Evolutionary conservation across 2,888 invertebrate species (phyloP), one percentile per base, ranked within the genome.

Genomic region (Lepidonotus clava): DNA sequence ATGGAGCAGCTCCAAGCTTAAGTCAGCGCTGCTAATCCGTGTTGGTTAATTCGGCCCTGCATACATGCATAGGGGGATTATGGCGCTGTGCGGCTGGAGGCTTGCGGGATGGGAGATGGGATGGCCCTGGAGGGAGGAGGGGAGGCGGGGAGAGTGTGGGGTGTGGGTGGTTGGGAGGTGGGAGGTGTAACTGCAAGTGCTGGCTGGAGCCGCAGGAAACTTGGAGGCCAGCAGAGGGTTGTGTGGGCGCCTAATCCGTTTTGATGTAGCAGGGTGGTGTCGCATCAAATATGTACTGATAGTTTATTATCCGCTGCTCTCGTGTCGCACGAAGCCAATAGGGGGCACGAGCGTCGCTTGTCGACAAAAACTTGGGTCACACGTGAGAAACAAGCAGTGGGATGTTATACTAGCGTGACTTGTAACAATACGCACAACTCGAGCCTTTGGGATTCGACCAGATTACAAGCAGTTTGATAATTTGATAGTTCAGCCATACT

Each of bases 11-110:
- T 76, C 76, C 34, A 38, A 76, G 76, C 76, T 76, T 76, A 76
- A 76, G 76, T 36, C 76, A 76, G 76, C 76, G 38, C 76, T 76
- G 76, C 40, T 76, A 76, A 76, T 76, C 76, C 76, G 21, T 76
- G 40, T 36, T 76, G 76, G 76, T 76, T 76, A 76, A 76, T 76
- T 76, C 76, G n/a, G 21, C 40, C 76, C 76, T 76, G 76, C 76
- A 76, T 76, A 80, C 80, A 46, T 46, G 80, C 46, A 80, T 41
- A 80, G 80, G 32, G 24, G 46, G 51, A 46, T 28, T 28, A 41
- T 28, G 46, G 28, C 14, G 2, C 8, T 1, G 46, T 21, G 46
- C 18, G 80, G 41, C 8, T 32, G 80, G 51, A 18, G 80, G 28
- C 36, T 21, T 14, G 36, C 18, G 11, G 71, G 38, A 71, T 34